Base-by-base conservation (phyloP, 2,888 invertebrate species). In the Ophion slaviceki region DNA sequence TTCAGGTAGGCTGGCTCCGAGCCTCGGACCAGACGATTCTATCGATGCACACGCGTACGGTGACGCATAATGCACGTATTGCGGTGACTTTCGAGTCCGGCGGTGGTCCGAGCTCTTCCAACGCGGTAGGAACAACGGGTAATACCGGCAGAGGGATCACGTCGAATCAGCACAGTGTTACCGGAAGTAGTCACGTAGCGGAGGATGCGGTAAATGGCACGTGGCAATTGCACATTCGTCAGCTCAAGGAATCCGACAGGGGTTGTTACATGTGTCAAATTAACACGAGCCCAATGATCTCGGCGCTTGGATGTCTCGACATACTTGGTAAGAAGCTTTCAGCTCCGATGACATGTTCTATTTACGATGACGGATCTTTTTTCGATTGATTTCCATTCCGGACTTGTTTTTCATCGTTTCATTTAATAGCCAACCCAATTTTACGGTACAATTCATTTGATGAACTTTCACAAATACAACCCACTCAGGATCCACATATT, bases 241-340 rank as follows among this genome's bases (percentile, higher is more conserved):
- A 97, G 86, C 95, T 98, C 77, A 96, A 97, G 88, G 97, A 97
- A 90, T 96, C 96, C 66, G 98, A 98, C 94, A 96, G 97, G 68
- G 98, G 97, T 85, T 98, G 98, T 93, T 98, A 98, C 94, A 97
- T 98, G 97, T 98, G 98, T 92, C 98, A 98, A 95, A 97, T 98
- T 91, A 98, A 98, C 94, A 98, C 98, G 1, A 97, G 96, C 86
- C 96, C 96, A 79, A 97, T 98, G 97, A 98, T 97, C 94, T 97
- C 97, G 93, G 97, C 97, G 94, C 95, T 97, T 80, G 98, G 98
- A 10, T 98, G 98, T 92, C 96, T 98, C 84, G 98, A 98, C 93
- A 98, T 98, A 28, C 97, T 97, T 92, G 97, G 98, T 98, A 93
- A 96, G 85, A 47, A 59, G 10, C 28, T 45, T 11, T 24, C 59